Evolutionary conservation across 2,113 vertebrate genomes (phyloP).

Genomic region (Calidris pygmaea): DNA sequence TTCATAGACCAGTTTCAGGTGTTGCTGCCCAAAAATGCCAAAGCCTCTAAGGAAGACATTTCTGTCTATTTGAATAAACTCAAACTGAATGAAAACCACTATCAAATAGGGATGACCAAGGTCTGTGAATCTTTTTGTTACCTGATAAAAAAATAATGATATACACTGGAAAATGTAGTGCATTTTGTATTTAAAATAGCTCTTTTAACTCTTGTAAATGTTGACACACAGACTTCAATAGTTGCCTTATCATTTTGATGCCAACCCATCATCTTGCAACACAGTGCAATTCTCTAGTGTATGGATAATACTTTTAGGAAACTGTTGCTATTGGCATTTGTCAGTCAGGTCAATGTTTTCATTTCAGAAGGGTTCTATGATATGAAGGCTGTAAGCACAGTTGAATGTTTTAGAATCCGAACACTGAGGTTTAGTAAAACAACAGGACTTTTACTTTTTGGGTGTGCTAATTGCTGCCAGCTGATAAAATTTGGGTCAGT

Average conservation of each 20-base stretch:
- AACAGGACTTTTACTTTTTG: neutral
- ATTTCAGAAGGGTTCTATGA: neutral
- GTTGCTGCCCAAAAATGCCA: slow-evolving; percentile 84
- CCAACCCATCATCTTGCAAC: neutral
- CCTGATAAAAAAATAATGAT: neutral
- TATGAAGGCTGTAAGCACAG: neutral
- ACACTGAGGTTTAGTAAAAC: neutral
- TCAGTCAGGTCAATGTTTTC: neutral
- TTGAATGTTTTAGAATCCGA: neutral
- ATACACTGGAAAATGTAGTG: neutral
- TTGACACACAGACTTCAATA: neutral
- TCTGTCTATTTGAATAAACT: slow-evolving; percentile 82
- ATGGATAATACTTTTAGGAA: neutral
- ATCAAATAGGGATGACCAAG: slow-evolving; percentile 96
- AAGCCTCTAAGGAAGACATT: slow-evolving; percentile 82
- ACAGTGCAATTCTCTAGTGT: neutral
- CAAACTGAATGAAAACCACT: slow-evolving; percentile 82
- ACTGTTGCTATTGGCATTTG: neutral
- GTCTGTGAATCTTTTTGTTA: slow-evolving; percentile 63
- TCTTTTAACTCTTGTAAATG: neutral
- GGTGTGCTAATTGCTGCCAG: neutral
- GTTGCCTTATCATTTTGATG: neutral
- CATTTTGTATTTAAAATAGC: neutral
- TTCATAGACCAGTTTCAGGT: slow-evolving; percentile 93
- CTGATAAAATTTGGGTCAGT: neutral